phyloP scores from a whole-genome alignment of 2,888 invertebrate species.

The Allacma fusca region DNA sequence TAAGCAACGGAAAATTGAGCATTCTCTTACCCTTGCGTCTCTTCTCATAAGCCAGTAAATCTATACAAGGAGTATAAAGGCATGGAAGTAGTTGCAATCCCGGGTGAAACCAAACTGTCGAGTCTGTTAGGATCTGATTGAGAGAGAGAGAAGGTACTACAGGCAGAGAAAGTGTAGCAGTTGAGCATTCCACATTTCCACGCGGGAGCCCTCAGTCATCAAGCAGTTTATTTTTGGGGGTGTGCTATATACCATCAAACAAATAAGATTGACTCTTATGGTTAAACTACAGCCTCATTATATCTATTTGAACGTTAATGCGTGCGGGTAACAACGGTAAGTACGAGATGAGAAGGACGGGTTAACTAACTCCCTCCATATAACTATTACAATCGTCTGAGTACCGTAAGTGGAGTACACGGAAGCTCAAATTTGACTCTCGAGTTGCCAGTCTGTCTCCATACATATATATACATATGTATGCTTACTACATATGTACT shows the following conservation, averaged over 20 bases:
- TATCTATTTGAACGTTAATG: slow-evolving; percentile 10
- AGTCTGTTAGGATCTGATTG: neutral
- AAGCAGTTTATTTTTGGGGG: slow-evolving; percentile 41
- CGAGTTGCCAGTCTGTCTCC: neutral
- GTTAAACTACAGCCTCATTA: slow-evolving; percentile 18
- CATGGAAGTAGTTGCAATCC: neutral
- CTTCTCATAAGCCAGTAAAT: neutral
- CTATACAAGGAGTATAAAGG: slow-evolving; percentile 12
- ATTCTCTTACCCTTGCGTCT: neutral
- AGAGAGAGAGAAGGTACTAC: neutral
- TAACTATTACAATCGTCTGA: neutral
- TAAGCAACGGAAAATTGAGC: neutral
- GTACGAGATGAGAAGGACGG: neutral
- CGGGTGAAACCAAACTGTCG: slow-evolving; percentile 2
- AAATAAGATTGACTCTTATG: slow-evolving; percentile 9
- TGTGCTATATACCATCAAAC: slow-evolving; percentile 19
- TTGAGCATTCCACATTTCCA: neutral
- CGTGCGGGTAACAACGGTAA: slow-evolving; percentile 23
- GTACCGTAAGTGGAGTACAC: slow-evolving; percentile 4
- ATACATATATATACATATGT: neutral
- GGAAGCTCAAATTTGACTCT: neutral
- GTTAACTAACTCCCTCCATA: neutral
- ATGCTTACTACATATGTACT: neutral
- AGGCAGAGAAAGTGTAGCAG: slow-evolving; percentile 5
- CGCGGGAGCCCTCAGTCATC: slow-evolving; percentile 27